Evolutionary conservation across 2,888 invertebrate species (phyloP).

Genomic region (Folsomia candida): DNA sequence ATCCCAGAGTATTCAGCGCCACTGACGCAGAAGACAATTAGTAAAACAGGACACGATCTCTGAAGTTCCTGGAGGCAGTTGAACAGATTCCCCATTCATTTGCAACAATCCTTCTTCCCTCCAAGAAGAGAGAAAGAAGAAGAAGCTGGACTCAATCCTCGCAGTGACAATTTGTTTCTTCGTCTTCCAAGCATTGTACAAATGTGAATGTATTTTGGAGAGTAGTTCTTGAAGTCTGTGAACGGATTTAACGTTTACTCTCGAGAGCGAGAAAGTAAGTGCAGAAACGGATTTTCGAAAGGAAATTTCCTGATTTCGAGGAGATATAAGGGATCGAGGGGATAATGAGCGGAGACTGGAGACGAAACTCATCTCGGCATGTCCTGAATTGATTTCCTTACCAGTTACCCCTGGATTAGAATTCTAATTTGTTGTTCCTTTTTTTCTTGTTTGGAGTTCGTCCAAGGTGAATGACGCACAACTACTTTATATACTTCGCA

Average conservation of each 20-base stretch:
- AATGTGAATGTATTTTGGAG: too few relatives aligned
- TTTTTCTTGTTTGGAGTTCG: slow-evolving; percentile 7
- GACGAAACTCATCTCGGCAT: slow-evolving; percentile 18
- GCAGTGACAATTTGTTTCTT: slow-evolving; percentile 1
- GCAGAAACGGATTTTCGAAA: background rate
- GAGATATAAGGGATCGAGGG: slow-evolving; percentile 11
- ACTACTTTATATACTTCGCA: too few relatives aligned
- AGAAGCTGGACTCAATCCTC: too few relatives aligned
- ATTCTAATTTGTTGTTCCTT: slow-evolving; percentile 19
- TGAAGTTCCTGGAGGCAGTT: slow-evolving; percentile 6
- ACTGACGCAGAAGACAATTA: slow-evolving; percentile 1
- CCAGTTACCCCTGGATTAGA: slow-evolving; percentile 14
- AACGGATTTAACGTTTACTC: too few relatives aligned
- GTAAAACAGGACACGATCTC: slow-evolving; percentile 10
- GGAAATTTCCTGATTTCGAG: slow-evolving; percentile 2
- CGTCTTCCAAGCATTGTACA: background rate
- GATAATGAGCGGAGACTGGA: slow-evolving; percentile 9
- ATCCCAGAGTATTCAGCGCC: background rate
- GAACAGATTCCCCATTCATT: slow-evolving; percentile 2
- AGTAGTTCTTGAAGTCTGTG: too few relatives aligned
- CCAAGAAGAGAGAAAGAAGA: background rate
- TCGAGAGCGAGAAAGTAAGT: too few relatives aligned
- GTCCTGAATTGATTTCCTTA: slow-evolving; percentile 19
- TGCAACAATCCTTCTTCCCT: background rate
- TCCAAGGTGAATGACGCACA: slow-evolving; percentile 6